phyloP scores from a whole-genome alignment of 1,140 invertebrate species.

The Steinernema khuongi region DNA sequence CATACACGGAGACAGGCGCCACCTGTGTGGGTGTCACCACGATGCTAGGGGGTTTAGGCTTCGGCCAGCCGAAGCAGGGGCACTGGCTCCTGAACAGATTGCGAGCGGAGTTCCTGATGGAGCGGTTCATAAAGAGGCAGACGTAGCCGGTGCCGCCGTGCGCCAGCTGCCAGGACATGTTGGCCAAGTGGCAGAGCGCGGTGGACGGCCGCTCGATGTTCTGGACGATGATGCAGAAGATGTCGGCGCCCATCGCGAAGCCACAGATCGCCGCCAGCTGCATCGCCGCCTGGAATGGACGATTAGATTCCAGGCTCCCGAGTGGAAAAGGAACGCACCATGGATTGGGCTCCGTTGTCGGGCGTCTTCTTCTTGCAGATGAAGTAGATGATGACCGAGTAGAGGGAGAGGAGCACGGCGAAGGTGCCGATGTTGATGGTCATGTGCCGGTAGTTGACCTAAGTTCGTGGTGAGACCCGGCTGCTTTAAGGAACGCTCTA shows the following conservation, averaged over 20 bases:
- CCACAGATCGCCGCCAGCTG: not conserved
- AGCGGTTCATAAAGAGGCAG: not conserved
- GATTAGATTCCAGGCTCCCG: not conserved
- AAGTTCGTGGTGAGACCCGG: not conserved
- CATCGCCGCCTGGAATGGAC: not conserved
- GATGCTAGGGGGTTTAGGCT: no score
- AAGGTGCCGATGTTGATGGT: not conserved
- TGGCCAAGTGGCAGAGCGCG: not conserved
- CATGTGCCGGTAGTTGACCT: not conserved
- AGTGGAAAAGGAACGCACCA: not conserved
- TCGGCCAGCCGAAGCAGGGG: no score
- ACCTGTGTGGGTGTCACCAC: no score
- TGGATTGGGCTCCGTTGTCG: not conserved
- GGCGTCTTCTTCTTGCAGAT: not conserved
- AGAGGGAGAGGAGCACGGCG: not conserved
- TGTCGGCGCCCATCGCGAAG: slow-evolving; percentile 8
- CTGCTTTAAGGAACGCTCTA: no score
- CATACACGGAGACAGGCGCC: no score
- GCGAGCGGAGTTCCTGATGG: no score
- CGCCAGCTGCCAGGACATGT: not conserved
- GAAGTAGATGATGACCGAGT: not conserved
- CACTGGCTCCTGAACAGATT: no score
- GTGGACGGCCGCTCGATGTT: not conserved
- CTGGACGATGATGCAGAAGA: slow-evolving; percentile 3
- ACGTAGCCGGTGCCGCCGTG: slow-evolving; percentile 11